Evolutionary conservation across 2,113 vertebrate species (phyloP).

Genomic region (Montifringilla adamsi): DNA sequence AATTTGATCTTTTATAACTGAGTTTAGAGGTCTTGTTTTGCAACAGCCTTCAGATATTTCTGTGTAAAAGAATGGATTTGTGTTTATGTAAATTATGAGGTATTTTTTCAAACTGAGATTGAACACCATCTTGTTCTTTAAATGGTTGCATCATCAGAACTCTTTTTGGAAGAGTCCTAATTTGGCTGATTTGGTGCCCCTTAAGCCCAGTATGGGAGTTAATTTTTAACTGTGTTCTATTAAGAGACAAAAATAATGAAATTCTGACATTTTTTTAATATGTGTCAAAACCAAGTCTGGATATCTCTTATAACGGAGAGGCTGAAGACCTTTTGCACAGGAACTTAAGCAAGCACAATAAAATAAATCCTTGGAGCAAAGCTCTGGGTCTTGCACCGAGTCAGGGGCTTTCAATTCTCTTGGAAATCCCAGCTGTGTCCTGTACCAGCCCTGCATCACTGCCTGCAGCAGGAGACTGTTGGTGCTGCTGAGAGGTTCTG

Average conservation of each 20-base stretch:
- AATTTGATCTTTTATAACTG: background rate
- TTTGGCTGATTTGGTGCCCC: background rate
- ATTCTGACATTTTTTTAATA: background rate
- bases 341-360: background rate
- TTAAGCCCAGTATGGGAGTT: background rate
- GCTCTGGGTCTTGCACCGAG: background rate
- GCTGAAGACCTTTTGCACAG: background rate
- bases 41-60: background rate
- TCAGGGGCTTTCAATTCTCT: background rate
- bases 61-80: background rate
- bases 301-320: background rate
- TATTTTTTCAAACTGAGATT: background rate
- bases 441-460: background rate
- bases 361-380: background rate
- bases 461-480: background rate
- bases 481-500: background rate
- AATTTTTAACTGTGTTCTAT: background rate
- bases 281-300: background rate
- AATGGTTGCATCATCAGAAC: background rate
- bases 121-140: background rate
- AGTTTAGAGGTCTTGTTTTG: background rate
- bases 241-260: background rate
- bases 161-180: background rate
- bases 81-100: background rate
- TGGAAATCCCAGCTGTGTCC: background rate